Evolutionary conservation across 1,140 invertebrate genomes (phyloP).

Genomic region (Cotesia glomerata): DNA sequence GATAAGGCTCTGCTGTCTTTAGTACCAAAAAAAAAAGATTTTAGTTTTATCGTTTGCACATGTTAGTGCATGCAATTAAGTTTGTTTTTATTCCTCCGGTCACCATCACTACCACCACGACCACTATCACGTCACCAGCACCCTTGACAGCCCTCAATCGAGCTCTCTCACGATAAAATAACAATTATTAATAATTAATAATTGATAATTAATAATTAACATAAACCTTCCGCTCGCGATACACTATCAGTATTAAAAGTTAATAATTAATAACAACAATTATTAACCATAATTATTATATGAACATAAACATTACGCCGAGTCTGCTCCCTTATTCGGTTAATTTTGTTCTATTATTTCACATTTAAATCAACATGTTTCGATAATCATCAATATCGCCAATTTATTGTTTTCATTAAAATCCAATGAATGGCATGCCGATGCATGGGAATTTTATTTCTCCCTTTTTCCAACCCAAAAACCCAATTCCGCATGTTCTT

Average conservation of each 20-base stretch:
- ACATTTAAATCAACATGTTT: no score
- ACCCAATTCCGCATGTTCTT: slow-evolving; percentile 32
- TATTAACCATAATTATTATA: no score
- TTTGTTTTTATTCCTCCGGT: slow-evolving; percentile 58
- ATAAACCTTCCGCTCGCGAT: slow-evolving; percentile 7
- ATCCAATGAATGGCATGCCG: slow-evolving; percentile 59
- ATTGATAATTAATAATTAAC: no score
- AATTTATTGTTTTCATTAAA: slow-evolving; percentile 15
- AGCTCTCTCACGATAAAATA: slow-evolving; percentile 3
- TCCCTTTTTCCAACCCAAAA: slow-evolving; percentile 19
- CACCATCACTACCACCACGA: slow-evolving; percentile 38
- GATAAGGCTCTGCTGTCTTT: slow-evolving; percentile 64
- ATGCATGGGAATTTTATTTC: slow-evolving; percentile 56
- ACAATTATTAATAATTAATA: neutral
- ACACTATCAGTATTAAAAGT: no score
- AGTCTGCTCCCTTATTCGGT: slow-evolving; percentile 49
- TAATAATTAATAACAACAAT: no score
- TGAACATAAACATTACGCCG: slow-evolving; percentile 35
- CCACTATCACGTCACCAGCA: slow-evolving; percentile 7
- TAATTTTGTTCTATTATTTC: slow-evolving; percentile 13
- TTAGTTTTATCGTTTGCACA: slow-evolving; percentile 65
- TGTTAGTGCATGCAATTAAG: slow-evolving; percentile 63
- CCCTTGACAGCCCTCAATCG: slow-evolving; percentile 14
- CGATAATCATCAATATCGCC: no score
- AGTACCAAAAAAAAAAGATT: slow-evolving; percentile 50